A percentile compares a stretch with the other conserved stretches of the same genome.
Conservation (phyloP, 2,888 invertebrate species). For the Drosophila diplacantha region DNA sequence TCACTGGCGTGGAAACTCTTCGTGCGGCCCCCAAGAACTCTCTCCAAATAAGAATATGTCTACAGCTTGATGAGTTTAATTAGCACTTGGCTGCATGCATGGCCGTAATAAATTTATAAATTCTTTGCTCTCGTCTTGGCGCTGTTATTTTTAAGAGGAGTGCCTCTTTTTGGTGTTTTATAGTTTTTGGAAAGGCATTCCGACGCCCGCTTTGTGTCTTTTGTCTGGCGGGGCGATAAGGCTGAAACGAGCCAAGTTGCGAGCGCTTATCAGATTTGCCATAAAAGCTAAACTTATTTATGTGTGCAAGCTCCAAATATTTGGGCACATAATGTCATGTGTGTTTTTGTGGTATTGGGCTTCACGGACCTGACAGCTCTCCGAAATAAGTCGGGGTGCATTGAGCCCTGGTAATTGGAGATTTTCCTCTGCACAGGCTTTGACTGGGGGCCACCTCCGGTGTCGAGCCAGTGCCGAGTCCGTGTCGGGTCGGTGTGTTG, state of each 20-base stretch:
- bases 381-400: constrained; percentile 25
- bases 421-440: constrained; percentile 18
- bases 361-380: constrained; percentile 7
- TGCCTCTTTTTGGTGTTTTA: constrained; percentile 7
- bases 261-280: constrained; percentile 49
- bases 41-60: constrained; percentile 12
- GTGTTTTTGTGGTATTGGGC: constrained; percentile 7
- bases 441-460: constrained; percentile 21
- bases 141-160: constrained; percentile 21
- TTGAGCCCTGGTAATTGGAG: constrained; percentile 38
- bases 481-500: constrained; percentile 8
- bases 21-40: constrained; percentile 6
- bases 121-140: constrained; percentile 31
- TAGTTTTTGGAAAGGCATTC: constrained; percentile 25
- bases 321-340: constrained; percentile 52
- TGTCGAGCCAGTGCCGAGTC: neutral
- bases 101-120: constrained; percentile 21
- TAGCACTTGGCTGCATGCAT: constrained; percentile 39
- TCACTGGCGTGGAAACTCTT: no score
- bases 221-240: constrained; percentile 28
- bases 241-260: constrained; percentile 29
- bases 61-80: constrained; percentile 32
- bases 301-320: constrained; percentile 53
- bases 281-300: constrained; percentile 45
- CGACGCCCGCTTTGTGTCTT: constrained; percentile 7